These are phyloP conservation scores for Chauna torquata DNA, from an alignment of 2,113 vertebrate genomes.

Conservation along the genomic window DNA sequence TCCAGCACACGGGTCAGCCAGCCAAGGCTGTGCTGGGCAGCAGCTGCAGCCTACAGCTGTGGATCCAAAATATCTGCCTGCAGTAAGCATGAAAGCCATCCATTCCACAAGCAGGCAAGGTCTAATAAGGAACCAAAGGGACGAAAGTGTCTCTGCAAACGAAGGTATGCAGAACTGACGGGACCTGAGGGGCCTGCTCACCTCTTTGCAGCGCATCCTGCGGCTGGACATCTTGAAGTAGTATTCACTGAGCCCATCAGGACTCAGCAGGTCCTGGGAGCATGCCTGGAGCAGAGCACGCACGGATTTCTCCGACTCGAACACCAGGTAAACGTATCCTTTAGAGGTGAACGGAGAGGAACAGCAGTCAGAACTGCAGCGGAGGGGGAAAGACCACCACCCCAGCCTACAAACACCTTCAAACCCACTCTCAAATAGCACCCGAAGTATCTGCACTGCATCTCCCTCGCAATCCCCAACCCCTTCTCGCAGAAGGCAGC, in stretches of 20 bases:
- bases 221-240: conserved; percentile 99
- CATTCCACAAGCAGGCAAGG: accelerated
- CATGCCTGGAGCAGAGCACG: conserved; percentile 92
- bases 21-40: accelerated
- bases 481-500: neutral
- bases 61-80: neutral
- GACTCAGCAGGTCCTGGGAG: conserved; percentile 92
- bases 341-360: neutral
- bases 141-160: neutral
- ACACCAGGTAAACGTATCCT: conserved; percentile 98
- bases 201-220: conserved; percentile 98
- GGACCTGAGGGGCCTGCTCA: conserved; percentile 60
- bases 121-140: neutral
- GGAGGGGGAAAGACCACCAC: neutral
- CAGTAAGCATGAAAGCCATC: accelerated
- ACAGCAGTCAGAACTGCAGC: neutral
- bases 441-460: neutral
- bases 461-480: neutral
- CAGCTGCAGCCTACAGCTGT: neutral
- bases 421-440: neutral
- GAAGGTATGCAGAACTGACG: neutral
- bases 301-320: conserved; percentile 96
- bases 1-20: neutral
- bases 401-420: neutral
- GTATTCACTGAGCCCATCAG: conserved; percentile 91